These are phyloP conservation scores for Bellardia bayeri DNA, from an alignment of 2,888 invertebrate genomes.

Conservation along the genomic window DNA sequence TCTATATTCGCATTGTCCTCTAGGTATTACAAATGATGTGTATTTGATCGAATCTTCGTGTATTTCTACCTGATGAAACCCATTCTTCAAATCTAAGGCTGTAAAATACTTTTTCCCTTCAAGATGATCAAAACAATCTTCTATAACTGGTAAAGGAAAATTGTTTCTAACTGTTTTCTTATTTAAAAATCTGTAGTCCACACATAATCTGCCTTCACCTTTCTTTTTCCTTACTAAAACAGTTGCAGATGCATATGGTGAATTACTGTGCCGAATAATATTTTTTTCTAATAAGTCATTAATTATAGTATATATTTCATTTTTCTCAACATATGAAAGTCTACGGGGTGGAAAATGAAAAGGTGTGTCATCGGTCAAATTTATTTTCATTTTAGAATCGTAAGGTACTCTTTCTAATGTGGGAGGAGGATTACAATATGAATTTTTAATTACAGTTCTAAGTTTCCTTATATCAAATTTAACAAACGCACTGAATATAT, in stretches of 20 bases:
- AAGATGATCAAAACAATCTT: constrained; percentile 28
- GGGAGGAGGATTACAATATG: constrained; percentile 8
- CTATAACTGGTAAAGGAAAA: constrained; percentile 28
- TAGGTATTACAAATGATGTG: constrained; percentile 32
- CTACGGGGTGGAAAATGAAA: constrained; percentile 54
- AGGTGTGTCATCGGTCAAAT: constrained; percentile 46
- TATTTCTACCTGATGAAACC: constrained; percentile 28
- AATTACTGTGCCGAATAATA: constrained; percentile 66
- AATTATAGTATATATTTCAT: constrained; percentile 46
- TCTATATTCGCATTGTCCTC: constrained; percentile 22
- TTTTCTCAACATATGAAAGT: constrained; percentile 46
- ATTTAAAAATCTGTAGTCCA: constrained; percentile 72
- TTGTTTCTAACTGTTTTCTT: constrained; percentile 38
- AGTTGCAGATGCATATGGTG: constrained; percentile 71
- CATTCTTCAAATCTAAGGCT: constrained; percentile 20
- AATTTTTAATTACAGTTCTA: constrained; percentile 3
- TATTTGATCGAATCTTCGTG: constrained; percentile 18
- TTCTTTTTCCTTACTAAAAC: constrained; percentile 71
- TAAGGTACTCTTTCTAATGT: neutral
- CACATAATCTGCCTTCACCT: constrained; percentile 67
- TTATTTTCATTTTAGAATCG: constrained; percentile 56
- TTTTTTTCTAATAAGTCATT: constrained; percentile 52
- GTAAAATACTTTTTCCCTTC: constrained; percentile 18
- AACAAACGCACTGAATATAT: constrained; percentile 40
- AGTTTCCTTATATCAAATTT: constrained; percentile 6